Evolutionary conservation across 2,797 vertebrate genomes (phyloP).

Genomic region (Lerista edwardsae): DNA sequence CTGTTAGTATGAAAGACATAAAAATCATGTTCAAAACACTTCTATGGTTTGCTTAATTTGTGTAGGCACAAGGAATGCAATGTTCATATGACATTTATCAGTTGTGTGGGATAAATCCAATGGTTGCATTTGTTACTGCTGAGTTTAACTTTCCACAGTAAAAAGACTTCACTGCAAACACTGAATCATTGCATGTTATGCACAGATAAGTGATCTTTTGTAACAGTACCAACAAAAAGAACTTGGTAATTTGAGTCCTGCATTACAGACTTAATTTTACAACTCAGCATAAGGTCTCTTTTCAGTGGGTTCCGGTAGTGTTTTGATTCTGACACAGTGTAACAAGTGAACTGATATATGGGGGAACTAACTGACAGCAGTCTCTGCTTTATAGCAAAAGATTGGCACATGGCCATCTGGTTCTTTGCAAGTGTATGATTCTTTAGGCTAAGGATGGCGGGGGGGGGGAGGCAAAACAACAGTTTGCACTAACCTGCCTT

Average conservation of each 20-base stretch:
- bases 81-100: neutral
- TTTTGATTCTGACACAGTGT: neutral
- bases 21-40: neutral
- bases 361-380: neutral
- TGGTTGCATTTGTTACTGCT: neutral
- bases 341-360: neutral
- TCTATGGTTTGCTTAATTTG: neutral
- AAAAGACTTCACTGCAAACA: neutral
- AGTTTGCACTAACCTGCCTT: too few species aligned
- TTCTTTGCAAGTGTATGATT: neutral
- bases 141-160: neutral
- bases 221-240: neutral
- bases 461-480: too few species aligned
- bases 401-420: neutral
- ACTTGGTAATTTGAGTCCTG: neutral
- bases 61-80: rapidly evolving
- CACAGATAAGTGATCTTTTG: neutral
- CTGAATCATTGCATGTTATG: neutral
- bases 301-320: neutral
- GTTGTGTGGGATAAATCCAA: neutral
- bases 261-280: neutral
- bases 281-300: neutral
- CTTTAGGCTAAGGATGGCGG: neutral
- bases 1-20: neutral
- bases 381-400: neutral